These are phyloP conservation scores for Rana temporaria DNA, from an alignment of 2,113 vertebrate species.

Conservation along the genomic window DNA sequence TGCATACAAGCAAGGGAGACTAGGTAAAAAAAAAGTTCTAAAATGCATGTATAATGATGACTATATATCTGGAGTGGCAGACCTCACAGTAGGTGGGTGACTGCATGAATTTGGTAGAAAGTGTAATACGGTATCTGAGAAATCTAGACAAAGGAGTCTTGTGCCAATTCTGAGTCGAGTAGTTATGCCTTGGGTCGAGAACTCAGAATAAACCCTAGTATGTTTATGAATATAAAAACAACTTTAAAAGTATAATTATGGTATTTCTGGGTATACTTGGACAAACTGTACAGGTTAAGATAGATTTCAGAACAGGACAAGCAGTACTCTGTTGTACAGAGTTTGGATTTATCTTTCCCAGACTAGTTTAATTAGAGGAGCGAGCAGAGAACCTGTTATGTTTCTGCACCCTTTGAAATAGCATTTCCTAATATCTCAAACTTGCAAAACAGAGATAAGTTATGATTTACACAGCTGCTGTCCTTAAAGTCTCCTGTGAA, in stretches of 20 bases:
- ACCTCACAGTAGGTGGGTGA: too few species aligned
- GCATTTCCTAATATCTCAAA: constrained; percentile 34
- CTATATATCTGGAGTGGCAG: too few species aligned
- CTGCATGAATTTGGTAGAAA: too few species aligned
- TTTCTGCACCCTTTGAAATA: constrained; percentile 8
- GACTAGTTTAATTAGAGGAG: constrained; percentile 46
- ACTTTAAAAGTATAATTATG: neutral
- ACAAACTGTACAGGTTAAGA: neutral
- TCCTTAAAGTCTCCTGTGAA: constrained; percentile 43
- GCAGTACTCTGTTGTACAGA: constrained; percentile 8
- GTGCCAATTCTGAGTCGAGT: too few species aligned
- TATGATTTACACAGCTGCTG: constrained; percentile 50
- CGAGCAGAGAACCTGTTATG: constrained; percentile 16
- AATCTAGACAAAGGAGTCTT: too few species aligned
- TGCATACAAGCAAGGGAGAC: too few species aligned
- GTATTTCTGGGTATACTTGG: constrained; percentile 4
- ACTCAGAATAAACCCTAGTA: neutral
- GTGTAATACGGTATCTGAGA: too few species aligned
- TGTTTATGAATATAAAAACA: neutral
- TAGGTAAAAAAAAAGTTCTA: too few species aligned
- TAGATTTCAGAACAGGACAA: constrained; percentile 38
- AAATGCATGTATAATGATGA: too few species aligned
- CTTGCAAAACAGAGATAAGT: constrained; percentile 45
- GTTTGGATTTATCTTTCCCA: constrained; percentile 30
- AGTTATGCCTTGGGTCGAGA: neutral